These are phyloP conservation scores for Eulithis prunata DNA, from an alignment of 2,888 invertebrate species.

Conservation along the genomic window DNA sequence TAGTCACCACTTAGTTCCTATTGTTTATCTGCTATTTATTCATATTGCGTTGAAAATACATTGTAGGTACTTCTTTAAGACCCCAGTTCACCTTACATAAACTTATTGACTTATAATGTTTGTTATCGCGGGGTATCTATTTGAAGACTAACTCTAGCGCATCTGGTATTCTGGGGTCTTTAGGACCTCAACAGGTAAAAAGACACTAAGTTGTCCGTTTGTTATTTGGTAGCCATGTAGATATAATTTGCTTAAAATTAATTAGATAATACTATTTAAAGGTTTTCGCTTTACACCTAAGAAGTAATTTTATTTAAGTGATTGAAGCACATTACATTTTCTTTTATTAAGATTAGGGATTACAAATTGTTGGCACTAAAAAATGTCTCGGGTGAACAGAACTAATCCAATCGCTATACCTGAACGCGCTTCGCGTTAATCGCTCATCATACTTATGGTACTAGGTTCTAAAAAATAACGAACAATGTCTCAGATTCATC, in stretches of 20 bases:
- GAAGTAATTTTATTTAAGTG: constrained; percentile 7
- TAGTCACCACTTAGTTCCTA: constrained; percentile 50
- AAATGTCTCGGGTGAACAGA: constrained; percentile 1
- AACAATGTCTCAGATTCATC: too few relatives aligned
- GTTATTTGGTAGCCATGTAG: constrained; percentile 7
- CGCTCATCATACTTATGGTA: too few relatives aligned
- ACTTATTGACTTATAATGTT: not conserved
- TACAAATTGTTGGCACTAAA: constrained; percentile 21
- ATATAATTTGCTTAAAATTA: constrained; percentile 4
- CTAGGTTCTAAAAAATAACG: too few relatives aligned
- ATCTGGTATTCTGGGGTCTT: constrained; percentile 9
- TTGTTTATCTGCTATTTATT: constrained; percentile 34
- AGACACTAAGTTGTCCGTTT: not conserved
- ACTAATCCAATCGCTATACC: too few relatives aligned
- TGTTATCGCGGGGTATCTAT: not conserved
- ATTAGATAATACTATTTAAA: constrained; percentile 10
- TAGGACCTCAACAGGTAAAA: constrained; percentile 6
- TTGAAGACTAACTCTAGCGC: not conserved
- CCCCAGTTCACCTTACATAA: constrained; percentile 8
- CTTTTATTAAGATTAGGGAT: constrained; percentile 2
- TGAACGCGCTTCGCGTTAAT: too few relatives aligned
- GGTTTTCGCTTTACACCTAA: constrained; percentile 24
- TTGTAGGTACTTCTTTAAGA: constrained; percentile 10
- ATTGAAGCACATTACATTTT: constrained; percentile 17
- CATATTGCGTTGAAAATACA: constrained; percentile 10